Percentiles rank a stretch among this genome's conserved stretches.
phyloP scores from a whole-genome alignment of 2,113 vertebrate genomes.

The Polypterus senegalus region DNA sequence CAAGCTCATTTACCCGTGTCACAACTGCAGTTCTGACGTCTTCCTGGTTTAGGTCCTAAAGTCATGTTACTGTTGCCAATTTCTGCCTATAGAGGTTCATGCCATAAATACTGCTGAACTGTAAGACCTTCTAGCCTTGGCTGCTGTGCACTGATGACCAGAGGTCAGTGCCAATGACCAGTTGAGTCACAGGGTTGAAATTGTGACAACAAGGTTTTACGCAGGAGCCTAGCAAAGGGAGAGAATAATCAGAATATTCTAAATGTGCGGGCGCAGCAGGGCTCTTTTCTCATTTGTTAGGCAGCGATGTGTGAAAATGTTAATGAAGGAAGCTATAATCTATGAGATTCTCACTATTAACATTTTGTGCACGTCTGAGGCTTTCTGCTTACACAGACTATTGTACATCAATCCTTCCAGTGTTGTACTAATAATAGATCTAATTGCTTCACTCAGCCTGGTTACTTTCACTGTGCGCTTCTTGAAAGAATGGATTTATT shows the following conservation, averaged over 20 bases:
- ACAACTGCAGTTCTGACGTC: too few species aligned
- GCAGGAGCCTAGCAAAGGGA: slow-evolving; percentile 29
- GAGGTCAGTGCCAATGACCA: too few species aligned
- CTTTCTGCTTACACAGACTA: slow-evolving; percentile 66
- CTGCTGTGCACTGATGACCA: too few species aligned
- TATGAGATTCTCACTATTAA: slow-evolving; percentile 69
- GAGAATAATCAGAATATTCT: slow-evolving; percentile 31
- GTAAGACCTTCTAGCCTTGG: too few species aligned
- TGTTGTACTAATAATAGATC: slow-evolving; percentile 63
- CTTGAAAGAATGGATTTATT: slow-evolving; percentile 4
- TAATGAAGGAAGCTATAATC: slow-evolving; percentile 90
- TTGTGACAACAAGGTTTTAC: slow-evolving; percentile 16
- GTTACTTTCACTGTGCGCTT: slow-evolving; percentile 33
- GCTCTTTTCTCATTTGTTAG: slow-evolving; percentile 86
- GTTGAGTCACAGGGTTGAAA: neutral
- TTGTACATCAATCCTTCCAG: slow-evolving; percentile 69
- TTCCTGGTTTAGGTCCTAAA: too few species aligned
- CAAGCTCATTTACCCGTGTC: too few species aligned
- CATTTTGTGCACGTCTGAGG: slow-evolving; percentile 71
- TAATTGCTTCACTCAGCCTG: slow-evolving; percentile 60
- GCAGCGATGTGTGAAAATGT: slow-evolving; percentile 92
- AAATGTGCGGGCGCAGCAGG: slow-evolving; percentile 63
- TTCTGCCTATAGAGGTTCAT: too few species aligned
- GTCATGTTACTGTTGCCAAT: too few species aligned
- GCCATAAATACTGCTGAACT: too few species aligned